Conservation (phyloP, 2,113 vertebrate genomes). For the Sinocyclocheilus rhinocerous region DNA sequence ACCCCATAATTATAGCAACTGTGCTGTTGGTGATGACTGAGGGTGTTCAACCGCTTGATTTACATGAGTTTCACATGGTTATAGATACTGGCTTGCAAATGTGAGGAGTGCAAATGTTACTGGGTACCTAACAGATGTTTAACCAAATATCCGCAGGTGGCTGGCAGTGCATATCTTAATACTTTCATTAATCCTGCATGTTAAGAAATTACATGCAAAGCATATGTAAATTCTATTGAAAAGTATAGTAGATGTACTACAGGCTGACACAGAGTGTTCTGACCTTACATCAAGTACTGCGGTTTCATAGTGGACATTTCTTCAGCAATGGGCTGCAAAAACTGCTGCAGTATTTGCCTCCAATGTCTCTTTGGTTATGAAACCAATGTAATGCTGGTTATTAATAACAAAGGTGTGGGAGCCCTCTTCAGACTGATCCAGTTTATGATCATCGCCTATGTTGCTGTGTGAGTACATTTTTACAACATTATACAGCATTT, state of each 20-base stretch:
- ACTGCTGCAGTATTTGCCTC: conserved; percentile 23
- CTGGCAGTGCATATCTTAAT: neutral
- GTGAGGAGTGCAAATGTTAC: neutral
- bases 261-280: neutral
- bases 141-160: conserved; percentile 1
- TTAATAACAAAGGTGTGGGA: conserved; percentile 83
- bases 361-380: conserved; percentile 80
- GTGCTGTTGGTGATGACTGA: neutral
- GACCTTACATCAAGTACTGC: neutral
- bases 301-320: neutral
- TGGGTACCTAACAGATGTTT: neutral
- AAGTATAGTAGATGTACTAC: neutral
- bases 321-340: conserved; percentile 3
- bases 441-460: conserved; percentile 81
- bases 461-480: conserved; percentile 79
- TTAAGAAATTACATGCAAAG: conserved; percentile 4
- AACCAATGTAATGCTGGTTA: conserved; percentile 82
- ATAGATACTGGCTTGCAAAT: conserved; percentile 13
- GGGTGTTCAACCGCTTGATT: neutral
- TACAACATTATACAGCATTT: neutral
- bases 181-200: neutral
- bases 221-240: neutral
- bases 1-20: neutral
- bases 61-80: neutral
- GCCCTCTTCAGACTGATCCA: conserved; percentile 79